Evolutionary conservation across 2,113 vertebrate genomes (phyloP).

Genomic region (Oceanodroma tethys): DNA sequence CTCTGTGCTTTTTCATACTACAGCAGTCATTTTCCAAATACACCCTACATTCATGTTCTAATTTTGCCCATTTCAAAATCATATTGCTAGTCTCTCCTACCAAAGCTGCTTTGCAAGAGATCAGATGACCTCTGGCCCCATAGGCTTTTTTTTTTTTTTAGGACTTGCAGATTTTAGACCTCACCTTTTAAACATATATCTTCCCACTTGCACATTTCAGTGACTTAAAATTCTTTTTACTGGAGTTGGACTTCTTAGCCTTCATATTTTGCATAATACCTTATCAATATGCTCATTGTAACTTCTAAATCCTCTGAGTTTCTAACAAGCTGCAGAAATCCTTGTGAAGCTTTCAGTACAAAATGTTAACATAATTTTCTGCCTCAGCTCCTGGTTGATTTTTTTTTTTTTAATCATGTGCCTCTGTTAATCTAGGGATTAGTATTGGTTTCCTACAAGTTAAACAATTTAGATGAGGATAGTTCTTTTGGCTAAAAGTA

Average conservation of each 20-base stretch:
- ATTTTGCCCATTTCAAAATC: not conserved
- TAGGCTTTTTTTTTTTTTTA: not conserved
- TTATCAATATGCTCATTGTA: not conserved
- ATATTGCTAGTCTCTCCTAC: not conserved
- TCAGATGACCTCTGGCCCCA: not conserved
- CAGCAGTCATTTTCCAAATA: not conserved
- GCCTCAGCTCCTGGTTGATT: not conserved
- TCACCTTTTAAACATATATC: not conserved
- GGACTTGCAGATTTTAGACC: not conserved
- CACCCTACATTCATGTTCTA: not conserved
- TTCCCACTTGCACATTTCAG: not conserved
- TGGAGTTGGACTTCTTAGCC: not conserved
- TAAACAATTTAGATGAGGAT: not conserved
- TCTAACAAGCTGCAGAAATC: not conserved
- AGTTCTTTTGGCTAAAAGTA: not conserved
- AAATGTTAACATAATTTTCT: conserved; percentile 15
- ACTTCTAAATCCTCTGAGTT: not conserved
- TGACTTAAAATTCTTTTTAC: not conserved
- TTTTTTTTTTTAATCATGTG: not conserved
- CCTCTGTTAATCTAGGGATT: not conserved
- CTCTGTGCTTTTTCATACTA: not conserved
- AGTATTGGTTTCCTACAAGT: not conserved
- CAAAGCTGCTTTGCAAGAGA: not conserved
- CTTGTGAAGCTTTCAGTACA: not conserved
- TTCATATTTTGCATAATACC: not conserved